A percentile compares a stretch with the other conserved stretches of the same genome.
phyloP scores from a whole-genome alignment of 2,888 invertebrate species.

The Tribolium freemani region DNA sequence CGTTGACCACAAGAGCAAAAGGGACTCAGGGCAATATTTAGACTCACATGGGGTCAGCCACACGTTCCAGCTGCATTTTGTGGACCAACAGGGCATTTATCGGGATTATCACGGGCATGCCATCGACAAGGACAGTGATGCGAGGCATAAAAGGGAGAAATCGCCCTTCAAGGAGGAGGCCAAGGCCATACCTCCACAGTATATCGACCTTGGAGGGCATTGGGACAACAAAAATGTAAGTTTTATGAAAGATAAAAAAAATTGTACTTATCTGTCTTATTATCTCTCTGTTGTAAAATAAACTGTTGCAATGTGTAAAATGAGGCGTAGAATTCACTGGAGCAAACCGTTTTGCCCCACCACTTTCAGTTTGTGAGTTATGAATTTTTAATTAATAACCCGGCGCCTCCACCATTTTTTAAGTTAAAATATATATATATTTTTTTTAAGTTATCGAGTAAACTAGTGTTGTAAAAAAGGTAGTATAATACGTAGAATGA shows the following conservation, averaged over 20 bases:
- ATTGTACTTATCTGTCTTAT: too few species aligned
- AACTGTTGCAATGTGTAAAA: too few species aligned
- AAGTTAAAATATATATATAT: too few species aligned
- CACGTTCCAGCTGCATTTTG: conserved; percentile 64
- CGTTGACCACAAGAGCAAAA: conserved; percentile 49
- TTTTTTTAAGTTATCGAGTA: too few species aligned
- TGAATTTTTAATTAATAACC: too few species aligned
- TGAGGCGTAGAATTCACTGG: too few species aligned
- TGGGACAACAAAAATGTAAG: conserved; percentile 66
- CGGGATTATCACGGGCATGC: conserved; percentile 65
- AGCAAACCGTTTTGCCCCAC: too few species aligned
- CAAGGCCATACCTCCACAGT: conserved; percentile 64
- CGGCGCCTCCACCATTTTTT: too few species aligned
- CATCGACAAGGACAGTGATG: conserved; percentile 51
- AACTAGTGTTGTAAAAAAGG: too few species aligned
- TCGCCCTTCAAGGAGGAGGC: conserved; percentile 51
- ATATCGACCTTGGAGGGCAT: conserved; percentile 64
- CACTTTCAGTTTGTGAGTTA: too few species aligned
- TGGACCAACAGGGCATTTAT: conserved; percentile 65
- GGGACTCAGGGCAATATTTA: conserved; percentile 62
- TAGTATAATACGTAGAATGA: too few species aligned
- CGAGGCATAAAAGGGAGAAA: conserved; percentile 50
- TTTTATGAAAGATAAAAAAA: conserved; percentile 24
- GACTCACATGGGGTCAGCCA: conserved; percentile 66
- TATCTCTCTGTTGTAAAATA: too few species aligned